Base-by-base conservation (phyloP, 2,113 vertebrate genomes). In the Paratilapia polleni region DNA sequence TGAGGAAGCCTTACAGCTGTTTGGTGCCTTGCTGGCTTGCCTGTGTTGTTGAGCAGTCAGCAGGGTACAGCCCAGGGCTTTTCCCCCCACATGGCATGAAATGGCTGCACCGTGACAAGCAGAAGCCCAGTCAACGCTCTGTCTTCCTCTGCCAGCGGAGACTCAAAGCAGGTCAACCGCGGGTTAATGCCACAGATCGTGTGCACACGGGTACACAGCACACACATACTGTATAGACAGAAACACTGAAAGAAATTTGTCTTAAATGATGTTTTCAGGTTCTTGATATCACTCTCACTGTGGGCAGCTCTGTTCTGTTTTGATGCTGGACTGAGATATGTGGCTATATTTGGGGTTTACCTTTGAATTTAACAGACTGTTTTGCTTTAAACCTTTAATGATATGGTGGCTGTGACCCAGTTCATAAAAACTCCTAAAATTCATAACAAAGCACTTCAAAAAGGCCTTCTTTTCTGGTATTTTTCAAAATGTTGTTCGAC, bases 121-220 rank as follows among this genome's bases (percentile, higher is more conserved):
- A 87, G 76, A 43, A 80, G 79, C 64, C 81, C 79, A 31, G 38
- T 85, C 59, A 36, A 2, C 41, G 26, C 57, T 36, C 77, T 84
- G 84, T 77, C 75, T 88, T 79, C 77, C 4, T 62, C 68, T 81
- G 83, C 84, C 59, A 83, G 77, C 47, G 47, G 84, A 89, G 79
- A 81, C 76, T 58, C 22, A 57, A 87, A 94, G 83, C 91, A 92
- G 92, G 81, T 94, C 93, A 93, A 10, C 91, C 88, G 87, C 91
- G 80, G 86, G 85, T 86, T 94, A 91, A 94, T 91, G 63, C n/a
- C n/a, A 24, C 6, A 34, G 22, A 49, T 49, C 20, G 22, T 62
- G 22, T 68, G 61, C 57, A 60, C 57, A 70, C 64, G 38, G 54
- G 41, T 19, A 17, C 60, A 34, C 56, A 68, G 56, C n/a, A 66